These are phyloP conservation scores for Drosophila seguyi DNA, from an alignment of 1,140 invertebrate genomes.

Conservation along the genomic window DNA sequence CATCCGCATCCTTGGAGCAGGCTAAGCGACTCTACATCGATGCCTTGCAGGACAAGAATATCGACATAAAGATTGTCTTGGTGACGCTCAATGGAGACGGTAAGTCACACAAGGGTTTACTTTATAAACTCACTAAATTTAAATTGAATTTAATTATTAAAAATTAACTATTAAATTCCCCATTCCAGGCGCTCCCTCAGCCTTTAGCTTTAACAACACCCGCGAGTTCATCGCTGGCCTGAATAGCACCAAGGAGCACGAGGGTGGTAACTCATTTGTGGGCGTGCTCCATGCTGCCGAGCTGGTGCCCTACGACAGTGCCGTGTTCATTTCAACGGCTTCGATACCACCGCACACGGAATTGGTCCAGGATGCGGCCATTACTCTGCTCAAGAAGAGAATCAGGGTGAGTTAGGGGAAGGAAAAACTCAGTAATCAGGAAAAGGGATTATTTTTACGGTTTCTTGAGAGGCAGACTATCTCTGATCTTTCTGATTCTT, in stretches of 20 bases:
- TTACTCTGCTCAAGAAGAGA: constrained; percentile 86
- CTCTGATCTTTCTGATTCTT: background rate
- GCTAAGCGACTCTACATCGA: constrained; percentile 86
- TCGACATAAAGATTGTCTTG: constrained; percentile 82
- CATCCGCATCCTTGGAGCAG: constrained; percentile 85
- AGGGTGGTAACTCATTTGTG: constrained; percentile 78
- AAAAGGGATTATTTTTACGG: background rate
- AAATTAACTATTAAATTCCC: background rate
- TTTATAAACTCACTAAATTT: background rate
- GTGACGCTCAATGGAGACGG: constrained; percentile 80
- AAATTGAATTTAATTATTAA: background rate
- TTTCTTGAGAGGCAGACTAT: background rate
- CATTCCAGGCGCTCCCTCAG: constrained; percentile 67
- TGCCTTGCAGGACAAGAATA: constrained; percentile 78
- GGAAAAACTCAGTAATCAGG: background rate
- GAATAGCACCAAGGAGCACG: constrained; percentile 79
- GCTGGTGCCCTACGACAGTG: constrained; percentile 87
- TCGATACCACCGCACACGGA: constrained; percentile 85
- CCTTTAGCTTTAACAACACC: constrained; percentile 84
- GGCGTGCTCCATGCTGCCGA: constrained; percentile 85
- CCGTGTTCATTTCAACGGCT: constrained; percentile 87
- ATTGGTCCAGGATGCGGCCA: constrained; percentile 85
- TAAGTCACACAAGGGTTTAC: constrained; percentile 31
- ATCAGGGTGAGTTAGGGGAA: constrained; percentile 85
- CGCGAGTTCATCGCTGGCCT: constrained; percentile 81